Conservation (phyloP, 2,113 vertebrate species). For the Bufo bufo region DNA sequence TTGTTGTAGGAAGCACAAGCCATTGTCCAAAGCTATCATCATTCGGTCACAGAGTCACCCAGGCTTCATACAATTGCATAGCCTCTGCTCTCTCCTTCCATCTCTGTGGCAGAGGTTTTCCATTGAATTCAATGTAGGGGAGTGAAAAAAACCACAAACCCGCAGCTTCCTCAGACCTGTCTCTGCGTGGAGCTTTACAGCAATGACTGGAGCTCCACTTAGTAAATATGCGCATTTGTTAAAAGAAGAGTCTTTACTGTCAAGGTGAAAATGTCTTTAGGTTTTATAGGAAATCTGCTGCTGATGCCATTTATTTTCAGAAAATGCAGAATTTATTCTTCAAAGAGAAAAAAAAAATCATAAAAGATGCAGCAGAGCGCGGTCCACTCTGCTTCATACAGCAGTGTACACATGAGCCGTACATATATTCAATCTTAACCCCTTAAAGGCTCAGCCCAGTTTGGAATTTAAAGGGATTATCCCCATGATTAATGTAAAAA, state of each 20-base stretch:
- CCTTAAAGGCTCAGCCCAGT: too few relatives aligned
- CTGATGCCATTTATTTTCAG: neutral
- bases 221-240: constrained; percentile 12
- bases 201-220: neutral
- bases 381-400: neutral
- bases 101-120: neutral
- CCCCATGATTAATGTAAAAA: too few relatives aligned
- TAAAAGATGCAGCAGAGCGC: neutral
- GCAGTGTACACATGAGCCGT: too few relatives aligned
- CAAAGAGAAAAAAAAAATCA: neutral
- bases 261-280: neutral
- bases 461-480: too few relatives aligned
- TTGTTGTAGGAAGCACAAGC: too few relatives aligned
- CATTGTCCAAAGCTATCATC: neutral
- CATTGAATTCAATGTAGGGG: neutral
- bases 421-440: too few relatives aligned
- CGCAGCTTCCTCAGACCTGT: too few relatives aligned
- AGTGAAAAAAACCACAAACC: neutral
- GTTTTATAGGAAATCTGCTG: neutral
- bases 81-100: neutral
- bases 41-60: neutral
- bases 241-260: neutral
- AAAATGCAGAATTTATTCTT: neutral
- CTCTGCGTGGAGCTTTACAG: neutral
- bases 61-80: neutral